Evolutionary conservation across 2,888 invertebrate species (phyloP), one percentile per base, ranked within the genome.

Genomic region (Fragum whitleyi): DNA sequence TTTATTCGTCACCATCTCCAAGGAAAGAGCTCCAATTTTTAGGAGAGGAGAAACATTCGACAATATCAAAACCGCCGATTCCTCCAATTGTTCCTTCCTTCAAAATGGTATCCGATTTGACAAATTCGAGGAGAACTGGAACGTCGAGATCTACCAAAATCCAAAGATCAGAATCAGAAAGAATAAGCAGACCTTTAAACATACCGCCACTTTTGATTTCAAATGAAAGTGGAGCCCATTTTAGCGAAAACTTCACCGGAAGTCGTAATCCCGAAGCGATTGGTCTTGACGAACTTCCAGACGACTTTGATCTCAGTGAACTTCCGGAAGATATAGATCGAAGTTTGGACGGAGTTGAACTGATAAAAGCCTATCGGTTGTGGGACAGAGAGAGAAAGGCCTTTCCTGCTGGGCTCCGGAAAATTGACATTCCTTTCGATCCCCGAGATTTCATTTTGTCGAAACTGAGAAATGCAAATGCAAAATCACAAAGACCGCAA

Each of bases 361-460:
- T 82, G n/a, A 79, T 82, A 2, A 82, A 76, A 29, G 82, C 82
- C 2, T 82, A 82, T 57, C 67, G 82, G 19, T 51, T 82, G 26
- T 82, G 82, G 82, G 82, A 82, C 53, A 59, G 82, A n/a, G 76
- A 79, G 36, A 59, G 76, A 23, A 82, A 82, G 57, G 79, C 76
- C 0, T 82, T 82, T 42, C 78, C 82, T 2, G 65, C 57, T 6
- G 82, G 82, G 11, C 53, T 82, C 11, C 59, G 79, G 7, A 82
- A 82, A 61, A 82, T 82, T 9, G 78, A 79, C 28, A 47, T 75
- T 21, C 82, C 82, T 1, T 47, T 29, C 7, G 76, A 82, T 14
- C 36, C 53, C 21, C 53, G 69, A 21, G 53, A 72, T 2, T 74
- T 74, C n/a, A 59, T 59, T 59, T 11, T 72, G 21, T 72, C 65